Conservation (phyloP, 2,888 invertebrate genomes). For the Chymomyza fuscimana region DNA sequence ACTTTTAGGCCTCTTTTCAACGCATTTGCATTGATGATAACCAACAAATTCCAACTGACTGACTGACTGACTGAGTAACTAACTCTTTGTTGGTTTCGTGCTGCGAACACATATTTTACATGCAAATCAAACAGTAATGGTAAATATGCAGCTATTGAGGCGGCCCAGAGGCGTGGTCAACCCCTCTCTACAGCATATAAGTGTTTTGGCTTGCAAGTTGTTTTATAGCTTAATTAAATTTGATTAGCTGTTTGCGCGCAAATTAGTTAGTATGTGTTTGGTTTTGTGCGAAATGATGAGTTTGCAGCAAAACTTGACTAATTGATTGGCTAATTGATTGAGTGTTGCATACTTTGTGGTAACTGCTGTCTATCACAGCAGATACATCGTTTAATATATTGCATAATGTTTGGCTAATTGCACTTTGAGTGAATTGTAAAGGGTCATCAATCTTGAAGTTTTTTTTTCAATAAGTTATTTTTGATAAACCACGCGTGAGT, state of each 20-base stretch:
- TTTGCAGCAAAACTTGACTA: slow-evolving; percentile 50
- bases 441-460: no score
- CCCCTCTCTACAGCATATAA: no score
- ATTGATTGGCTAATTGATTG: slow-evolving; percentile 56
- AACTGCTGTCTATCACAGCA: neutral
- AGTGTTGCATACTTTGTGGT: slow-evolving; percentile 30
- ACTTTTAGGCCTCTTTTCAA: slow-evolving; percentile 44
- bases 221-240: slow-evolving; percentile 70
- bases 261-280: slow-evolving; percentile 57
- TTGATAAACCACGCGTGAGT: no score
- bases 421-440: slow-evolving; percentile 28
- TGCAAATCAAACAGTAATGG: slow-evolving; percentile 59
- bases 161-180: slow-evolving; percentile 18
- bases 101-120: slow-evolving; percentile 60
- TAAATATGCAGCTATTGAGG: slow-evolving; percentile 11
- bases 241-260: slow-evolving; percentile 64
- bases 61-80: neutral
- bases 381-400: neutral
- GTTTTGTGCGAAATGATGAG: slow-evolving; percentile 64
- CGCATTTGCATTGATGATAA: slow-evolving; percentile 64
- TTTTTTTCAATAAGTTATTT: no score
- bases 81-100: slow-evolving; percentile 49
- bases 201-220: slow-evolving; percentile 6
- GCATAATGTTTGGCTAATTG: slow-evolving; percentile 48
- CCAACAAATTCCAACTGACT: slow-evolving; percentile 32